These are phyloP conservation scores for Diarsia mendica DNA, from an alignment of 2,888 invertebrate genomes.

Conservation along the genomic window DNA sequence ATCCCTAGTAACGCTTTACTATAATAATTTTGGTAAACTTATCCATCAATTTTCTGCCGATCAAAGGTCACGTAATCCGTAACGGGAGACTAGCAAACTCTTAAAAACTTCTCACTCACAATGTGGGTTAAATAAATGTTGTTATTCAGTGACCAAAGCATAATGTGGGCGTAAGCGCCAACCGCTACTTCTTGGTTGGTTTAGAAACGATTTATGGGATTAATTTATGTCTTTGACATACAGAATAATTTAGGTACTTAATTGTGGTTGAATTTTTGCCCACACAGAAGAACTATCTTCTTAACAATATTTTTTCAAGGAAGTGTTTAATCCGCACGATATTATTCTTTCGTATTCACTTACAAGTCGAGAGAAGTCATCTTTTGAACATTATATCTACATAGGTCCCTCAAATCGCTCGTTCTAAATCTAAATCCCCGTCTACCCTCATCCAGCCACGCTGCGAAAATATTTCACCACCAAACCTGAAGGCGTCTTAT, in stretches of 20 bases:
- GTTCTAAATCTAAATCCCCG: not conserved
- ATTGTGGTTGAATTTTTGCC: conserved; percentile 5
- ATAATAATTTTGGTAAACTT: conserved; percentile 5
- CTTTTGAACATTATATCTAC: not conserved
- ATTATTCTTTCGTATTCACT: not conserved
- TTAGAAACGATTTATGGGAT: conserved; percentile 47
- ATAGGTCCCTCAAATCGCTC: not conserved
- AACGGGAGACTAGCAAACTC: conserved; percentile 7
- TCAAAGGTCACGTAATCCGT: conserved; percentile 14
- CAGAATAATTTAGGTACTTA: conserved; percentile 13
- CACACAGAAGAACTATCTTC: not conserved
- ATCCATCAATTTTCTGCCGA: not conserved
- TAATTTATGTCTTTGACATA: conserved; percentile 20
- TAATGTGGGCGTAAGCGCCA: conserved; percentile 62
- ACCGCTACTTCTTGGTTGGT: conserved; percentile 42
- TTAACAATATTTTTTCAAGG: not conserved
- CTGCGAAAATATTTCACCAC: not conserved
- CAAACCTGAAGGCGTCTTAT: not conserved
- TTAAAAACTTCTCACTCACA: conserved; percentile 21
- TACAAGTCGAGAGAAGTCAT: not conserved
- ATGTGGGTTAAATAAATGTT: conserved; percentile 47
- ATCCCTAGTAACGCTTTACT: not conserved
- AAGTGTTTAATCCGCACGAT: too few relatives aligned
- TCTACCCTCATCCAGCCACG: not conserved
- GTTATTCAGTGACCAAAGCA: conserved; percentile 52